Evolutionary conservation across 2,888 invertebrate species (phyloP).

Genomic region (Chrysolina americana): DNA sequence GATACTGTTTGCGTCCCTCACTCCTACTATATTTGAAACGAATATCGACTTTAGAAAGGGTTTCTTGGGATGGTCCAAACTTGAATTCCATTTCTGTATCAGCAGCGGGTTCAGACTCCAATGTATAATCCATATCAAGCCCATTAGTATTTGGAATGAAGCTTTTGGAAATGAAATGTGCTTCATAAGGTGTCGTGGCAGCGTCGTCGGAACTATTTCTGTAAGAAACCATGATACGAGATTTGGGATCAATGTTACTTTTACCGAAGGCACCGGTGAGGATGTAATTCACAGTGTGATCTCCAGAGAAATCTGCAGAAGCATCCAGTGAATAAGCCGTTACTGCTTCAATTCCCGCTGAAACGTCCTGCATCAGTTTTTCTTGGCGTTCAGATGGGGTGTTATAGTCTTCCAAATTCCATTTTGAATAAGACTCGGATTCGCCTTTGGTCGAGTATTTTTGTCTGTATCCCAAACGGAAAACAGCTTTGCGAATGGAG

Average conservation of each 20-base stretch:
- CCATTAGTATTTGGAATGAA: constrained; percentile 72
- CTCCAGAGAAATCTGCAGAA: constrained; percentile 73
- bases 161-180: constrained; percentile 70
- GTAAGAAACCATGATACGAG: constrained; percentile 72
- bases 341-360: constrained; percentile 73
- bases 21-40: constrained; percentile 72
- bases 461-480: constrained; percentile 51
- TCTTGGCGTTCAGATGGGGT: constrained; percentile 70
- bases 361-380: constrained; percentile 72
- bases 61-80: constrained; percentile 70
- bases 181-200: constrained; percentile 67
- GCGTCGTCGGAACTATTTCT: constrained; percentile 63
- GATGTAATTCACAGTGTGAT: constrained; percentile 71
- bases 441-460: constrained; percentile 48
- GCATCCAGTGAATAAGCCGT: constrained; percentile 72
- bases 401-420: constrained; percentile 54
- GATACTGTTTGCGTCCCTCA: constrained; percentile 69
- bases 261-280: constrained; percentile 72
- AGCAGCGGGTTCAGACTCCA: constrained; percentile 72
- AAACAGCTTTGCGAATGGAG: constrained; percentile 46
- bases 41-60: constrained; percentile 56
- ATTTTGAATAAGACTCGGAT: constrained; percentile 30
- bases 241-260: constrained; percentile 74
- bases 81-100: constrained; percentile 71
- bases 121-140: constrained; percentile 73